Conservation (phyloP, 2,113 vertebrate genomes). For the Channa argus region DNA sequence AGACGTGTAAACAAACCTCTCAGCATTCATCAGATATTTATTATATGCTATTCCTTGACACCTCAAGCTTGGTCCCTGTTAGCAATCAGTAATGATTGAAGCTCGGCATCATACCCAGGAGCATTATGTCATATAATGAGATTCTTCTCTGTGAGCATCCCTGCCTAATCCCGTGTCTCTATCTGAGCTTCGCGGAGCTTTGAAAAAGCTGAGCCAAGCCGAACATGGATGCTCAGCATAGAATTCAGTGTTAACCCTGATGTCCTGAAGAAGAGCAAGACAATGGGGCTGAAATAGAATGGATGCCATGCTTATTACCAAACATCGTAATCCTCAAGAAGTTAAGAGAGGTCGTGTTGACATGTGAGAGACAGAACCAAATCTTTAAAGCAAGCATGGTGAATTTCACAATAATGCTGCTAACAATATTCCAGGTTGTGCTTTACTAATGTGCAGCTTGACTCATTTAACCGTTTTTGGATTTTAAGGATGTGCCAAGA, state of each 20-base stretch:
- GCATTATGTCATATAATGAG: constrained; percentile 67
- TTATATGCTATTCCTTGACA: constrained; percentile 14
- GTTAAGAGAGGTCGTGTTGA: constrained; percentile 70
- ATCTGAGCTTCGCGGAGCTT: constrained; percentile 35
- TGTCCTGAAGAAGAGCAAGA: constrained; percentile 50
- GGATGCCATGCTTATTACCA: constrained; percentile 58
- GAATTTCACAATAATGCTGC: neutral
- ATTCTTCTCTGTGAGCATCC: constrained; percentile 51
- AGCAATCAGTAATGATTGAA: constrained; percentile 59
- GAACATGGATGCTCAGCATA: constrained; percentile 54
- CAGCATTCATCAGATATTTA: constrained; percentile 3
- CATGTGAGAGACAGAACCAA: constrained; percentile 40
- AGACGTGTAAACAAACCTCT: constrained; percentile 29
- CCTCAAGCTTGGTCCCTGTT: constrained; percentile 34
- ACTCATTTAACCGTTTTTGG: constrained; percentile 7
- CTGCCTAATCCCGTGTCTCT: constrained; percentile 60
- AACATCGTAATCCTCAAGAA: constrained; percentile 74
- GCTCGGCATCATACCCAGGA: constrained; percentile 38
- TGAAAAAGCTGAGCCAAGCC: constrained; percentile 51
- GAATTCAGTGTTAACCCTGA: constrained; percentile 50
- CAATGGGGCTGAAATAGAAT: constrained; percentile 61
- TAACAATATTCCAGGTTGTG: neutral
- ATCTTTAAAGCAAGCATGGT: constrained; percentile 4
- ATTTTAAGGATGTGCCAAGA: neutral
- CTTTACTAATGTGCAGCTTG: constrained; percentile 16